Evolutionary conservation across 2,888 invertebrate genomes (phyloP), one percentile per base, ranked within the genome.

Genomic region (Toxonevra muliebris): DNA sequence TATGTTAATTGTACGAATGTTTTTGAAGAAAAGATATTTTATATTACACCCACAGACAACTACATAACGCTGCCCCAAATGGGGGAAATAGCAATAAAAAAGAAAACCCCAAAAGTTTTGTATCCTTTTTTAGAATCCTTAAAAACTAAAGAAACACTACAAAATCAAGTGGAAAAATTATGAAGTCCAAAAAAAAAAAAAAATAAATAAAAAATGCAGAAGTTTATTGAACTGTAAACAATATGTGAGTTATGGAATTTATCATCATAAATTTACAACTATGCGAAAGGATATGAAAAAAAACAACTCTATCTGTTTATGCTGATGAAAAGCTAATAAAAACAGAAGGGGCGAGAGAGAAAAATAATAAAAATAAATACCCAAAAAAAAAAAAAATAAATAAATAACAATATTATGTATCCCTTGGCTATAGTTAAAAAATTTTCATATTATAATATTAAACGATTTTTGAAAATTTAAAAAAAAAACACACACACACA

Each of bases 401-500:
- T 11, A 1, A 45, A 45, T 1, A 45, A 45, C 2, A 45, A 45
- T 1, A 12, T 45, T 45, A 1, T 45, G 45, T 45, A 13, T 45
- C 63, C 63, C 48, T 55, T 55, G 55, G 63, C 63, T 63, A 63
- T 63, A 45, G 55, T 63, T 65, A 57, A 65, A 58, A 65, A 58
- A 65, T 65, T 45, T 42, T 50, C 65, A 65, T 58, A 65, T 58
- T 65, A 57, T 50, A 65, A 50, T 58, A 65, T 65, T 65, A 50
- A 58, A 58, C 48, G 48, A 57, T 65, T 65, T 65, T 15, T 50
- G 30, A 13, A 48, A 48, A 13, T 10, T n/a, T 10, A 8, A 48
- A 2, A 15, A 13, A 48, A 48, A 15, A 48, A 15, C 48, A 8
- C 13, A 15, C 45, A 48, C 48, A 45, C 50, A 9, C 58, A 11